A percentile compares a stretch with the other conserved stretches of the same genome.
Evolutionary conservation across 1,140 invertebrate genomes (phyloP).

Genomic region (Drosophila chauvacae): DNA sequence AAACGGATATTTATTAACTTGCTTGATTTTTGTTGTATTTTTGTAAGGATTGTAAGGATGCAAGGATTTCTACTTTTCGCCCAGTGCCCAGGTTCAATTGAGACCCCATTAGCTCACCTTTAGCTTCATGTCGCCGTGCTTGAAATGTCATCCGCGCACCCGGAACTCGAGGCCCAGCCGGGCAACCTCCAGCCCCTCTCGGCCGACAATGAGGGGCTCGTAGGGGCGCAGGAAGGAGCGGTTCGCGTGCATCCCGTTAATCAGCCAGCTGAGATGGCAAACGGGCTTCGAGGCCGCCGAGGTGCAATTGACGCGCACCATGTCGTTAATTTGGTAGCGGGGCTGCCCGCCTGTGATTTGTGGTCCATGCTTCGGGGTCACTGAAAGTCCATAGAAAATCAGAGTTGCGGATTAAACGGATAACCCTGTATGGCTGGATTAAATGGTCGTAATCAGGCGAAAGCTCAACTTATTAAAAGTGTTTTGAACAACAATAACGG

Average conservation of each 20-base stretch:
- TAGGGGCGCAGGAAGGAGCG: constrained; percentile 78
- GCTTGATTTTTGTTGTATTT: background rate
- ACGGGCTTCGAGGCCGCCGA: constrained; percentile 92
- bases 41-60: too few relatives aligned
- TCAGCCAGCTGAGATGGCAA: constrained; percentile 93
- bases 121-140: constrained; percentile 92
- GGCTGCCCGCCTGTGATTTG: constrained; percentile 91
- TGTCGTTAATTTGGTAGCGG: constrained; percentile 92
- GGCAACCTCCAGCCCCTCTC: constrained; percentile 88
- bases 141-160: constrained; percentile 91
- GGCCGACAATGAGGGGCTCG: constrained; percentile 76
- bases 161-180: constrained; percentile 90
- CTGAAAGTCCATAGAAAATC: constrained; percentile 85
- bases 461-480: background rate
- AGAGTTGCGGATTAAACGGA: constrained; percentile 4
- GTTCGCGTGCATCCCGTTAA: constrained; percentile 93
- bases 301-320: constrained; percentile 93
- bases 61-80: background rate
- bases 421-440: background rate
- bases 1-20: background rate
- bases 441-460: background rate
- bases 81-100: background rate
- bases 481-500: too few relatives aligned
- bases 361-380: constrained; percentile 92
- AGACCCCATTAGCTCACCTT: constrained; percentile 86